These are phyloP conservation scores for Gari tellinella DNA, from an alignment of 2,888 invertebrate genomes.

Conservation along the genomic window DNA sequence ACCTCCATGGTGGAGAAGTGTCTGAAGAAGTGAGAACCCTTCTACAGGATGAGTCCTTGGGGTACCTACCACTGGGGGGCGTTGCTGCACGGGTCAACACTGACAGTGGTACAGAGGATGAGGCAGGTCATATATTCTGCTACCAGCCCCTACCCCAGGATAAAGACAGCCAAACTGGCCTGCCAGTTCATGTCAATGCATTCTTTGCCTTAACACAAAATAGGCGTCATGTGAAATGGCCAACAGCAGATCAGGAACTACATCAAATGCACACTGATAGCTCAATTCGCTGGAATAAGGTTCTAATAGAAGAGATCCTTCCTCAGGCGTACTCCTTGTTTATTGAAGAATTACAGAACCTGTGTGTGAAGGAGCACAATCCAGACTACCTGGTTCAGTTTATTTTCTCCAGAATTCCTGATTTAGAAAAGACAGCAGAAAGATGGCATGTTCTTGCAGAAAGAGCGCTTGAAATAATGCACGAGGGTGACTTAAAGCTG, in stretches of 20 bases:
- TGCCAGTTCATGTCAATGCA: slow-evolving; percentile 46
- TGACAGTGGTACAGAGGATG: background rate
- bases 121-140: slow-evolving; percentile 36
- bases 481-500: background rate
- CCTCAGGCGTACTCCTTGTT: slow-evolving; percentile 25
- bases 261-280: slow-evolving; percentile 21
- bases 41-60: slow-evolving; percentile 27
- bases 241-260: slow-evolving; percentile 23
- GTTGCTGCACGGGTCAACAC: slow-evolving; percentile 11
- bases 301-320: slow-evolving; percentile 27
- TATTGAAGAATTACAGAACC: slow-evolving; percentile 6
- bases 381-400: background rate
- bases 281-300: slow-evolving; percentile 38
- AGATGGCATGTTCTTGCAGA: slow-evolving; percentile 24
- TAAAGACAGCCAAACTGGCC: slow-evolving; percentile 13
- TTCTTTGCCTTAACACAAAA: slow-evolving; percentile 43
- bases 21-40: slow-evolving; percentile 11
- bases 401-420: slow-evolving; percentile 26
- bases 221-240: slow-evolving; percentile 34
- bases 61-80: slow-evolving; percentile 30
- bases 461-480: slow-evolving; percentile 9
- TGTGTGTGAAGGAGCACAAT: slow-evolving; percentile 3
- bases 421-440: background rate
- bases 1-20: slow-evolving; percentile 19
- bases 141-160: slow-evolving; percentile 47